Base-by-base conservation (phyloP, 2,797 vertebrate species). In the Forpus xanthops region DNA sequence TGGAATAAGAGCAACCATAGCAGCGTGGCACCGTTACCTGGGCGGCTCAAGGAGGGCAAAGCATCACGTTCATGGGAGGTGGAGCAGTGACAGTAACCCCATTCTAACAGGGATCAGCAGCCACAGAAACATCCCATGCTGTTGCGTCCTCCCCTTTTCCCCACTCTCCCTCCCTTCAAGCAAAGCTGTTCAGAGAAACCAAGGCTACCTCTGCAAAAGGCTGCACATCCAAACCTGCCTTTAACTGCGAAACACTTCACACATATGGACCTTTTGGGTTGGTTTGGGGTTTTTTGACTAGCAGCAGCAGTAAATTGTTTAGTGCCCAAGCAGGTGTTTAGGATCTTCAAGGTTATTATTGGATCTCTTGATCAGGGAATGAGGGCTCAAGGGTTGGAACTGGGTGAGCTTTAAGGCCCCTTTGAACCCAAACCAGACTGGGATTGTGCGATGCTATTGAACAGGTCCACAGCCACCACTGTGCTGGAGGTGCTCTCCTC, bases 401-500 rank as follows among this genome's bases (percentile, higher is more conserved):
- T 19, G 50, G 28, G 11, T 30, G 50, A 52, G 50, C 50, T 52
- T 52, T 52, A 30, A 52, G 28, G 28, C 18, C 50, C 50, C 11
- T 30, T 30, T 3, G 16, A 52, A 1, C 50, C 28, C 50, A 52
- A 52, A 30, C 50, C 28, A 52, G 50, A 7, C 27, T 17, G 27
- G 27, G 50, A 52, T 11, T 30, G 28, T 30, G 50, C 11, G 50
- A 52, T 30, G 16, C 50, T 30, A 30, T 52, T 16, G 55, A 67
- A 49, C 5, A 2, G 6, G n/a, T 45, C 62, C 39, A 42, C 27
- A 23, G 47, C 64, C 16, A n/a, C 27, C n/a, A 41, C 14, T 1
- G 0, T 0, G 0, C 20, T 14, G 9, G 6, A 24, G 45, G 4
- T 53, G 31, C 33, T 30, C 52, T 71, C 28, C 27, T 53, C 12